A percentile compares a stretch with the other conserved stretches of the same genome.
These are phyloP conservation scores for Petrocephalus microphthalmus DNA, from an alignment of 2,113 vertebrate species.

Conservation along the genomic window DNA sequence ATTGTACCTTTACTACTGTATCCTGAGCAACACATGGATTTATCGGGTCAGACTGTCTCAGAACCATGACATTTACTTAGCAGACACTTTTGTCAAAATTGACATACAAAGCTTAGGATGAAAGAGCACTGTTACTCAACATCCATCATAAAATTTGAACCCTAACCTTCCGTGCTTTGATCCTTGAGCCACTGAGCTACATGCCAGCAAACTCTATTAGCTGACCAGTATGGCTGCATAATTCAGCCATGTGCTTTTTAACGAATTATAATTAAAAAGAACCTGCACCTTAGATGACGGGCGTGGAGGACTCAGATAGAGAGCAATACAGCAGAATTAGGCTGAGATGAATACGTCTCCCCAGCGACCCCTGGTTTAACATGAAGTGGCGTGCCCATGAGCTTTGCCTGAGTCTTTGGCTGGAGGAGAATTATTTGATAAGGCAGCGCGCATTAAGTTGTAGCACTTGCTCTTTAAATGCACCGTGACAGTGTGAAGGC, in stretches of 20 bases:
- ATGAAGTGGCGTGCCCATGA: constrained; percentile 15
- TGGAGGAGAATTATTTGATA: constrained; percentile 34
- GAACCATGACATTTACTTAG: background rate
- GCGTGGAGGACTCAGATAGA: background rate
- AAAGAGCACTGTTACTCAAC: background rate
- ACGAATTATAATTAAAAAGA: constrained; percentile 23
- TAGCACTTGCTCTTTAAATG: constrained; percentile 26
- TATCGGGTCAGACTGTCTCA: background rate
- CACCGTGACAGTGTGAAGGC: constrained; percentile 13
- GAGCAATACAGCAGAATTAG: constrained; percentile 15
- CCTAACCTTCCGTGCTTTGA: background rate
- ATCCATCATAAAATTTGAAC: background rate
- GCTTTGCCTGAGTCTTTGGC: constrained; percentile 29
- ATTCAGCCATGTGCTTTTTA: background rate
- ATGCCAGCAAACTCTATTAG: background rate
- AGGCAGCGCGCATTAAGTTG: constrained; percentile 36
- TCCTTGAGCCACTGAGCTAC: background rate
- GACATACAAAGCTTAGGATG: background rate
- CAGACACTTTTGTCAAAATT: background rate
- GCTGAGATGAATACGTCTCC: constrained; percentile 18
- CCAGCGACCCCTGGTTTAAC: constrained; percentile 25
- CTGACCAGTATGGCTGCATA: background rate
- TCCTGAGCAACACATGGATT: background rate
- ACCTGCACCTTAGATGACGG: constrained; percentile 15
- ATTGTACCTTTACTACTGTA: background rate